These are phyloP conservation scores for Melanotaenia pygmaea DNA, from an alignment of 2,797 vertebrate genomes.

Conservation along the genomic window DNA sequence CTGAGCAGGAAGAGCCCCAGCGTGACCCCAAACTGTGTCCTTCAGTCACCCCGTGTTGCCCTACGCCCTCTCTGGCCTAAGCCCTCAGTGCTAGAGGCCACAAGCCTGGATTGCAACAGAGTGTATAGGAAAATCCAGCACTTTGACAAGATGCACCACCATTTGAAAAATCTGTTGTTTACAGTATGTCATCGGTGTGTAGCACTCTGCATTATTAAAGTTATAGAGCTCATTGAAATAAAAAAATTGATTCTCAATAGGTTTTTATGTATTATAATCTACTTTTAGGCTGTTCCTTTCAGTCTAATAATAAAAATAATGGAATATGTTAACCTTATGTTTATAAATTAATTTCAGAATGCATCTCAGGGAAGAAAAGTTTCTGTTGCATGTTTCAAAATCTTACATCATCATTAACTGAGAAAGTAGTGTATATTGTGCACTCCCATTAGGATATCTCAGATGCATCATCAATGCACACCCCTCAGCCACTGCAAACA, in stretches of 20 bases:
- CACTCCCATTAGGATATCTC: constrained; percentile 31
- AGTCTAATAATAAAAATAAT: constrained; percentile 22
- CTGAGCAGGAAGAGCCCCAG: constrained; percentile 78
- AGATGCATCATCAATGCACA: constrained; percentile 40
- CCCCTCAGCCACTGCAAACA: constrained; percentile 39
- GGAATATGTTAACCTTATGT: constrained; percentile 37
- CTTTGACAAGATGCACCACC: constrained; percentile 51
- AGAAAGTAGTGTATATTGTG: constrained; percentile 10
- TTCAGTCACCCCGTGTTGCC: constrained; percentile 73
- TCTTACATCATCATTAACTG: constrained; percentile 42
- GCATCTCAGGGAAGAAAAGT: constrained; percentile 40
- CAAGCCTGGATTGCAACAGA: constrained; percentile 42
- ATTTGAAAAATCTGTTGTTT: constrained; percentile 62
- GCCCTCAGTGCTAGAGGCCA: constrained; percentile 57
- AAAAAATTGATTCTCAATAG: constrained; percentile 35
- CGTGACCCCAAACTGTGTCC: constrained; percentile 77
- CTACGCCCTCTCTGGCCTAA: constrained; percentile 64
- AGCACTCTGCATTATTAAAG: constrained; percentile 33
- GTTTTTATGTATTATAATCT: constrained; percentile 42
- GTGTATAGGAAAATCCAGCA: constrained; percentile 29
- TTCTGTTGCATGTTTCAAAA: constrained; percentile 45
- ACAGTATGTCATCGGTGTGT: constrained; percentile 57
- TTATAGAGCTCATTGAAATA: constrained; percentile 33
- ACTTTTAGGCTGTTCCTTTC: constrained; percentile 25
- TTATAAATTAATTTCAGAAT: constrained; percentile 25